Evolutionary conservation across 2,797 vertebrate genomes (phyloP).

Genomic region (Sebastes dallii): DNA sequence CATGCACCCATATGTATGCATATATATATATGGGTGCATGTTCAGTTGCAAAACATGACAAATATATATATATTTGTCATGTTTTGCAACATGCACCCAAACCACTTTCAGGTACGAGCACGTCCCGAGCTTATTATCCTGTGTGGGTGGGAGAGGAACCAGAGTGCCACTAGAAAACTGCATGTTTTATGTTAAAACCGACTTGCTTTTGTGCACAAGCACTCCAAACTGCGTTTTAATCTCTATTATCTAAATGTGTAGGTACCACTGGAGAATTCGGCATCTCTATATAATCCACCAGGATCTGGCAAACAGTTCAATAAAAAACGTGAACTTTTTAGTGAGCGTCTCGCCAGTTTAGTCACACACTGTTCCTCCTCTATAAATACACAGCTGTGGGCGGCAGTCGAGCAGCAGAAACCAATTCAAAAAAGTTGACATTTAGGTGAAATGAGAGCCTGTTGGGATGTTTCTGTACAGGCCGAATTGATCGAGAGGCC

Average conservation of each 20-base stretch:
- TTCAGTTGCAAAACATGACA: too few species aligned
- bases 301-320: neutral
- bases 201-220: neutral
- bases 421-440: neutral
- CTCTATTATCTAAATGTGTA: neutral
- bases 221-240: neutral
- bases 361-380: constrained; percentile 25
- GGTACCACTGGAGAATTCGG: neutral
- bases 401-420: neutral
- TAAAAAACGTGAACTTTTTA: constrained; percentile 6
- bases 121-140: neutral
- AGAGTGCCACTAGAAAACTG: neutral
- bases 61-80: too few species aligned
- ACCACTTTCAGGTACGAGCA: neutral
- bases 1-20: too few species aligned
- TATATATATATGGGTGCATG: too few species aligned
- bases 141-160: constrained; percentile 14
- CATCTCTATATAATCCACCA: neutral
- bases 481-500: neutral
- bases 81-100: neutral
- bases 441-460: neutral
- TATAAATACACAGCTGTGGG: constrained; percentile 16
- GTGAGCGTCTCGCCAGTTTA: constrained; percentile 12
- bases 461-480: neutral
- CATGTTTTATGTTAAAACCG: neutral